These are phyloP conservation scores for Suncus etruscus DNA, from an alignment of 2,113 vertebrate genomes.

Conservation along the genomic window DNA sequence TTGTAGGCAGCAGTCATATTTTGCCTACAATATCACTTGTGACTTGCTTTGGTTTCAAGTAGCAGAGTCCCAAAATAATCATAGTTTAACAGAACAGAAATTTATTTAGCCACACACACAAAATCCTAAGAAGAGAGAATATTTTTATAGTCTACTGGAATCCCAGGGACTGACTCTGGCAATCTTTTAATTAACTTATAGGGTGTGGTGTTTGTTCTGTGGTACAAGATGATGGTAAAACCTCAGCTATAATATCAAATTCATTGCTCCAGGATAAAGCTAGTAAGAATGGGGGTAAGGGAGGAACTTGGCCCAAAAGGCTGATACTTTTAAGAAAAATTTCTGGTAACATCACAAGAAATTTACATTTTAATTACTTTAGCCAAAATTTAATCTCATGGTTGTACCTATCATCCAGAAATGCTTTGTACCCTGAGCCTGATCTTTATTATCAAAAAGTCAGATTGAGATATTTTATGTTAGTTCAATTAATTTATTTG, in stretches of 20 bases:
- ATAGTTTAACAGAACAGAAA: background rate
- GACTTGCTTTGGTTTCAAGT: background rate
- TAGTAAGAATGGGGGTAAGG: background rate
- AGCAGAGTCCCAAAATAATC: background rate
- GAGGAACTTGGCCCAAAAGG: background rate
- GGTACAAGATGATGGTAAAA: background rate
- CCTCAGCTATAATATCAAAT: background rate
- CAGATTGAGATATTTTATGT: too few relatives aligned
- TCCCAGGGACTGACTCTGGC: background rate
- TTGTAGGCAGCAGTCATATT: too few relatives aligned
- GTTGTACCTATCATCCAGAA: background rate
- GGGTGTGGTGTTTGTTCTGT: background rate
- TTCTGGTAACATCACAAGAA: background rate
- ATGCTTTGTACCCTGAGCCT: background rate
- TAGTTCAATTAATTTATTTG: too few relatives aligned
- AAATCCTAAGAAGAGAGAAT: background rate
- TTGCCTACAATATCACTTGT: background rate
- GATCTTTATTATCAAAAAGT: too few relatives aligned
- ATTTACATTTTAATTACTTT: background rate
- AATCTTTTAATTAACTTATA: background rate
- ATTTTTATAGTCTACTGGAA: background rate
- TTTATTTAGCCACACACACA: background rate
- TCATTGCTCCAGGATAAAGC: background rate
- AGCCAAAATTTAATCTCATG: background rate
- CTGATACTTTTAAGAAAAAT: background rate